phyloP scores from a whole-genome alignment of 2,888 invertebrate genomes.

The Lamellibrachia columna region DNA sequence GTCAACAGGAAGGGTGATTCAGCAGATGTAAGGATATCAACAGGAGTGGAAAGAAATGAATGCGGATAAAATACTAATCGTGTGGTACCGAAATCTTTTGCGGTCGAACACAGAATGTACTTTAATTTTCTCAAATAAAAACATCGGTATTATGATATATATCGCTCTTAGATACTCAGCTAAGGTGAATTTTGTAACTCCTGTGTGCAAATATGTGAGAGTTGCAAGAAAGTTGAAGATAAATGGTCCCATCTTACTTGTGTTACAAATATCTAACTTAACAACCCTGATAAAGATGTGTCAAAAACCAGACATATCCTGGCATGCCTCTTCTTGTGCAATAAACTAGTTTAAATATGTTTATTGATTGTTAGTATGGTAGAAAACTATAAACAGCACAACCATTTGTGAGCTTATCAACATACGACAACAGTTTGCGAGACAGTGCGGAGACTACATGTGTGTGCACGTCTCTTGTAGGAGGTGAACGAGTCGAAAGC shows the following conservation, averaged over 20 bases:
- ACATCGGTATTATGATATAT: no score
- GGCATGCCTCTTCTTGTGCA: no score
- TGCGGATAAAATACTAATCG: not conserved
- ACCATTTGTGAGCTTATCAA: not conserved
- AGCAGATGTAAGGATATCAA: not conserved
- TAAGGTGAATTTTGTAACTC: not conserved
- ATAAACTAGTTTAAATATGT: not conserved
- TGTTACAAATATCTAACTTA: not conserved
- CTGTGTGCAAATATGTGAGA: not conserved
- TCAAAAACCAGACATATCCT: no score
- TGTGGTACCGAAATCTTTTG: no score
- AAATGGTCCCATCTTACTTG: not conserved
- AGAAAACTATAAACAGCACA: not conserved
- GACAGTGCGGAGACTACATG: not conserved
- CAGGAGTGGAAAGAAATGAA: not conserved
- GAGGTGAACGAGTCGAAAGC: slow-evolving; percentile 78
- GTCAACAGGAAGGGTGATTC: no score
- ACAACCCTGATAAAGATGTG: no score
- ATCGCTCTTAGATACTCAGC: not conserved
- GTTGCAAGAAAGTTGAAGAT: not conserved
- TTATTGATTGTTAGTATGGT: not conserved
- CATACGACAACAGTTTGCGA: not conserved
- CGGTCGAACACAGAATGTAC: no score
- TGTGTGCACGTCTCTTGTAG: slow-evolving; percentile 39
- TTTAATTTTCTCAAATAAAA: no score